Conservation (phyloP, 2,113 vertebrate species). For the Corythornis madagascariensis region DNA sequence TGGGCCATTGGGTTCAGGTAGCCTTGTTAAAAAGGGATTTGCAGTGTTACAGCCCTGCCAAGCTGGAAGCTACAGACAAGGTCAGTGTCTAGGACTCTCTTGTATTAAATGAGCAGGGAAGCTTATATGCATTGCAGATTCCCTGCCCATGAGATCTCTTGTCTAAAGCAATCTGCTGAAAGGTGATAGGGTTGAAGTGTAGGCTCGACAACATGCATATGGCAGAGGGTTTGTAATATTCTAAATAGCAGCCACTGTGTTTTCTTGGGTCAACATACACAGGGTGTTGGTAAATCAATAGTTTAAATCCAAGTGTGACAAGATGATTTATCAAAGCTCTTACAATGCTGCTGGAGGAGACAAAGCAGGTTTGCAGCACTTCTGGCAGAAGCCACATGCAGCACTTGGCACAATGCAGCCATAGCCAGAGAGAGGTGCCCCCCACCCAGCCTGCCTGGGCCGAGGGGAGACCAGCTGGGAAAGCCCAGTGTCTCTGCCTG, state of each 20-base stretch:
- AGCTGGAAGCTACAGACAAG: slow-evolving; percentile 81
- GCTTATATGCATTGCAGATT: slow-evolving; percentile 87
- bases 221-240: slow-evolving; percentile 81
- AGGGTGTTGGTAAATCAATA: slow-evolving; percentile 78
- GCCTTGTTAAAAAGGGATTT: slow-evolving; percentile 83
- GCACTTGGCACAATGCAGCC: neutral
- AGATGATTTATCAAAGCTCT: slow-evolving; percentile 74
- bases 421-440: slow-evolving; percentile 31
- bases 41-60: slow-evolving; percentile 77
- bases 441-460: neutral
- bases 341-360: slow-evolving; percentile 46
- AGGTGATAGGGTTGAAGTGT: slow-evolving; percentile 82
- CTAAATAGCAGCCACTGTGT: slow-evolving; percentile 75
- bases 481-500: slow-evolving; percentile 11
- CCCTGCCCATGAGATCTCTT: slow-evolving; percentile 83
- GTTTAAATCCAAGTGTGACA: slow-evolving; percentile 75
- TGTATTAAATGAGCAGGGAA: slow-evolving; percentile 84
- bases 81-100: slow-evolving; percentile 83
- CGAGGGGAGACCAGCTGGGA: slow-evolving; percentile 53
- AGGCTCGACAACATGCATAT: slow-evolving; percentile 83
- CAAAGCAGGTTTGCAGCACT: slow-evolving; percentile 48
- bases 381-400: slow-evolving; percentile 59
- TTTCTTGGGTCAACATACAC: slow-evolving; percentile 73
- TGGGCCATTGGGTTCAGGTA: slow-evolving; percentile 74
- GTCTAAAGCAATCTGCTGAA: slow-evolving; percentile 86